Evolutionary conservation across 2,888 invertebrate genomes (phyloP).

Genomic region (Ashinkailepas kermadecensis): DNA sequence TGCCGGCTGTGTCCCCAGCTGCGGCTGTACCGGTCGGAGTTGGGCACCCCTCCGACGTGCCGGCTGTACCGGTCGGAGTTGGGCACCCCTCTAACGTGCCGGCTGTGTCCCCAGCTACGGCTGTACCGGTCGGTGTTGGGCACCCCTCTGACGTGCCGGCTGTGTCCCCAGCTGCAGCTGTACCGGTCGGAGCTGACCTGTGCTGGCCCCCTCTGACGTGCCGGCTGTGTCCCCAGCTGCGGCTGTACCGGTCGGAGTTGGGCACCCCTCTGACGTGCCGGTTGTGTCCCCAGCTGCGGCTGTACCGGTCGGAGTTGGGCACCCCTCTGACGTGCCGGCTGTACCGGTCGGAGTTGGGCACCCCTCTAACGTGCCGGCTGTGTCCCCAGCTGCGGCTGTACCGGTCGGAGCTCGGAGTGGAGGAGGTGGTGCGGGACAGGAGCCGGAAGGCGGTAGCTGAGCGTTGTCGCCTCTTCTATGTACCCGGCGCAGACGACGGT

Average conservation of each 20-base stretch:
- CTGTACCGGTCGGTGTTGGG: too few relatives aligned
- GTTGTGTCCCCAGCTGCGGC: not conserved
- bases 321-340: not conserved
- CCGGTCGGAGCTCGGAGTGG: not conserved
- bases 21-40: too few relatives aligned
- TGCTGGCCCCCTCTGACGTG: too few relatives aligned
- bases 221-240: not conserved
- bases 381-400: conserved; percentile 7
- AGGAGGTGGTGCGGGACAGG: conserved; percentile 20
- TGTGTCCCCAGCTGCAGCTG: too few relatives aligned
- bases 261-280: not conserved
- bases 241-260: conserved; percentile 9
- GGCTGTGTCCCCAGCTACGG: too few relatives aligned
- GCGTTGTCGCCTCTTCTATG: conserved; percentile 17
- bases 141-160: too few relatives aligned
- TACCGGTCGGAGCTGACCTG: too few relatives aligned
- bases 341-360: not conserved
- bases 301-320: conserved; percentile 1
- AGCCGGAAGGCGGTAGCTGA: not conserved
- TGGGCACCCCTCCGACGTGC: too few relatives aligned
- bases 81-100: too few relatives aligned
- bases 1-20: too few relatives aligned
- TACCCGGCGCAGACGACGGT: not conserved
- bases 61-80: too few relatives aligned
- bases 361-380: not conserved